Percentiles rank a stretch among this genome's conserved stretches.
phyloP scores from a whole-genome alignment of 1,140 invertebrate genomes.

The Colletes gigas region DNA sequence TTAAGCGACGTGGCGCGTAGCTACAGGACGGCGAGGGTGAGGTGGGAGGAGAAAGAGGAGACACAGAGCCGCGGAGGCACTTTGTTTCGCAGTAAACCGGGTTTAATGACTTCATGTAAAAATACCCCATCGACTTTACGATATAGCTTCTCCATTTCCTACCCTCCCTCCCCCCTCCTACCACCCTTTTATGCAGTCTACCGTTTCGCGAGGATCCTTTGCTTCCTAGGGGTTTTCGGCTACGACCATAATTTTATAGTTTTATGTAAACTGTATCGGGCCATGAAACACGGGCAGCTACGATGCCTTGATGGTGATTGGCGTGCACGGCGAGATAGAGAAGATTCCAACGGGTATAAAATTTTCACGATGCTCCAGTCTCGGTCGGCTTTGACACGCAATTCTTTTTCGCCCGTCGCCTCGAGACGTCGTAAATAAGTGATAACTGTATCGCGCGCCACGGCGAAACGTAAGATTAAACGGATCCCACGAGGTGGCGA shows the following conservation, averaged over 20 bases:
- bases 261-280: slow-evolving; percentile 77
- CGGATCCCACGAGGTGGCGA: not conserved
- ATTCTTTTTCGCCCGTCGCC: slow-evolving; percentile 60
- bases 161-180: not conserved
- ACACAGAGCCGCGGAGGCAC: slow-evolving; percentile 43
- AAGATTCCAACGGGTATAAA: slow-evolving; percentile 58
- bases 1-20: slow-evolving; percentile 54
- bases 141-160: slow-evolving; percentile 51
- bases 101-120: slow-evolving; percentile 72
- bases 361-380: slow-evolving; percentile 62
- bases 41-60: not conserved
- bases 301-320: slow-evolving; percentile 75
- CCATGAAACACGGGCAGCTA: slow-evolving; percentile 68
- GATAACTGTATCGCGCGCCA: slow-evolving; percentile 48
- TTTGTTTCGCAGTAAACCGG: slow-evolving; percentile 68
- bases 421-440: slow-evolving; percentile 52
- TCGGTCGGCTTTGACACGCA: slow-evolving; percentile 60
- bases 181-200: not conserved
- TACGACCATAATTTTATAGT: slow-evolving; percentile 75
- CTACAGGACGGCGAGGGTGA: not conserved
- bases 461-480: slow-evolving; percentile 22
- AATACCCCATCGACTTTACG: slow-evolving; percentile 75
- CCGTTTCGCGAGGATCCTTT: slow-evolving; percentile 31
- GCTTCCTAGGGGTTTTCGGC: slow-evolving; percentile 58
- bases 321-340: slow-evolving; percentile 63